Percentiles rank a stretch among this genome's conserved stretches.
These are phyloP conservation scores for Chromoteleia sp. DNA, from an alignment of 2,888 invertebrate species.

Conservation along the genomic window DNA sequence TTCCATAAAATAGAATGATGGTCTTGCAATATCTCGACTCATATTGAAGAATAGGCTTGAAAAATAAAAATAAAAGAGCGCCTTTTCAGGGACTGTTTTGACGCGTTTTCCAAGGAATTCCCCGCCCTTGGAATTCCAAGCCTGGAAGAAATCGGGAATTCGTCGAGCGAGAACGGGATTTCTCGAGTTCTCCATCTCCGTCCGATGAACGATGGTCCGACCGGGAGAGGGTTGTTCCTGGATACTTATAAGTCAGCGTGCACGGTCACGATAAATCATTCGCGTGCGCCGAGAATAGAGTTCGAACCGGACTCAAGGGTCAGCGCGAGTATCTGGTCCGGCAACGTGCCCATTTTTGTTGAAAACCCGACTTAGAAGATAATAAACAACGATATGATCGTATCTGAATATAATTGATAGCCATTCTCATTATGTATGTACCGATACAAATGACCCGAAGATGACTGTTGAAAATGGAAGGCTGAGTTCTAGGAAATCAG, in stretches of 20 bases:
- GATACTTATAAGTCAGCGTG: constrained; percentile 53
- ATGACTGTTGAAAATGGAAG: constrained; percentile 49
- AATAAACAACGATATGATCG: constrained; percentile 41
- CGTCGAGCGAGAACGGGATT: constrained; percentile 19
- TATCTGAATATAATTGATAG: constrained; percentile 57
- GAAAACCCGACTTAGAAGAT: constrained; percentile 37
- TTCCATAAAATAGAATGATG: constrained; percentile 30
- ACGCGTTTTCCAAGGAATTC: constrained; percentile 40
- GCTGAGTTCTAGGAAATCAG: constrained; percentile 26
- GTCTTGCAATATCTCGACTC: background rate
- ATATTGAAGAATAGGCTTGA: constrained; percentile 12
- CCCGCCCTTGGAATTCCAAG: constrained; percentile 11
- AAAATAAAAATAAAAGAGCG: background rate
- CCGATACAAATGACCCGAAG: constrained; percentile 46
- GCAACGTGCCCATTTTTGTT: constrained; percentile 41
- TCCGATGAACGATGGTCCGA: constrained; percentile 34
- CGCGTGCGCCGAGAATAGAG: constrained; percentile 45
- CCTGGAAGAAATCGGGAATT: background rate
- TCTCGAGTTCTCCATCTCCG: constrained; percentile 18
- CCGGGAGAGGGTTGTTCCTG: constrained; percentile 59
- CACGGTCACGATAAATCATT: constrained; percentile 60
- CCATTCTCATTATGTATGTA: constrained; percentile 47
- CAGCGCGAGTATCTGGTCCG: constrained; percentile 51
- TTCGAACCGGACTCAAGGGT: constrained; percentile 42
- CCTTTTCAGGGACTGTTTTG: constrained; percentile 32